Base-by-base conservation (phyloP, 2,888 invertebrate genomes). In the Andrena haemorrhoa region DNA sequence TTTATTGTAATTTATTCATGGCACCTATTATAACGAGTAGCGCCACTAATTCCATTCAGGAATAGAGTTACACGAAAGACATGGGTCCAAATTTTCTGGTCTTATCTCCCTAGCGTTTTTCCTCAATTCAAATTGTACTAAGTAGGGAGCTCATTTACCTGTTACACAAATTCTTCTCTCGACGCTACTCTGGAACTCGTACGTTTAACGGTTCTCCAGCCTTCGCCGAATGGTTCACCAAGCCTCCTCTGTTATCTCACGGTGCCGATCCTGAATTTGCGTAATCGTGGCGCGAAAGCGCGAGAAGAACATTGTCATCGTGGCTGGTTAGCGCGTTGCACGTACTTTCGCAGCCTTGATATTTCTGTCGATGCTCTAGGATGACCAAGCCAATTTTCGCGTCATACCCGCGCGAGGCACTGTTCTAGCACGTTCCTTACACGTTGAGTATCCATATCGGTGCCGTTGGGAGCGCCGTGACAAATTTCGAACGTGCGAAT, bases 381-480 rank as follows among this genome's bases (percentile, higher is more conserved):
- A 89, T 89, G 89, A 89, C 85, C 82, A 76, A 70, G 89, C 85
- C 71, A 74, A 82, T 88, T 88, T 89, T 82, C 88, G 78, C 86
- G 82, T 75, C 79, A 80, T 75, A 56, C 63, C 73, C 26, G 74
- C 49, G 31, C 75, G 23, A 63, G 79, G 31, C 72, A 49, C 58
- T 53, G 73, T 71, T 51, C 61, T 49, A 61, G 47, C 69, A 12
- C 41, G 60, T 74, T 71, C 58, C 47, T 61, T 41, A n/a, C 51
- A 60, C 56, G 63, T 60, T 31, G 51, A 51, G 72, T 41, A 60
- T 41, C 23, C 56, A 49, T 61, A 51, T 75, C 79, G 69, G 20
- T 20, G 69, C 53, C 47, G 64, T 75, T 79, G 82, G 89, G 88
- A 85, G 85, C 82, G 80, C 76, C 88, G 84, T 79, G 80, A 83